Conservation (phyloP, 2,888 invertebrate genomes). For the Pilophorus perplexus region DNA sequence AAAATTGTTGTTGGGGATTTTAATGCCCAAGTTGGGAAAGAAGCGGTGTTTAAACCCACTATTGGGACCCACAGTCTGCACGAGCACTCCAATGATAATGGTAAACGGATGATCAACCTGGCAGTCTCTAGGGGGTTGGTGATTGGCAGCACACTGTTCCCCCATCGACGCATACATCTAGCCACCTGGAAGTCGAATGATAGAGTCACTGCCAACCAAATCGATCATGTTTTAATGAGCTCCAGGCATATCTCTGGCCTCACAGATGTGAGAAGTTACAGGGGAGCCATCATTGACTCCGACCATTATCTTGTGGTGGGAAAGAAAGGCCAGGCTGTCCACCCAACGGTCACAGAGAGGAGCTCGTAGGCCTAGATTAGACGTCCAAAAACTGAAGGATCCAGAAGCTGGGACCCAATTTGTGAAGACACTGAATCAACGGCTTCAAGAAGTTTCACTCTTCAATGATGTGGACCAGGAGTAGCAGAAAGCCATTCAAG, state of each 20-base stretch:
- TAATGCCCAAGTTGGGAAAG: neutral
- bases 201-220: neutral
- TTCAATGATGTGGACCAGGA: no score
- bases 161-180: neutral
- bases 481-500: no score
- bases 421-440: neutral
- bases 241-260: neutral
- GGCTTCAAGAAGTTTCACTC: no score
- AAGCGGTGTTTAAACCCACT: neutral
- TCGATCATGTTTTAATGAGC: neutral
- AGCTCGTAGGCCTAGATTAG: neutral
- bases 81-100: neutral
- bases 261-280: neutral
- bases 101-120: neutral
- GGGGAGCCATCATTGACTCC: neutral
- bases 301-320: neutral
- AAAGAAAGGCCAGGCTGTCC: neutral
- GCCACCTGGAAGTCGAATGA: slow-evolving; percentile 2
- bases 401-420: neutral
- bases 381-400: neutral
- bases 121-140: slow-evolving; percentile 3
- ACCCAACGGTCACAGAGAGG: neutral
- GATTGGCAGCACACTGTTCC: neutral
- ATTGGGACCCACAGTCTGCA: slow-evolving; percentile 1
- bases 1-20: neutral